Evolutionary conservation across 2,113 vertebrate species (phyloP), one percentile per base, ranked within the genome.

Genomic region (Malurus alboscapulatus): DNA sequence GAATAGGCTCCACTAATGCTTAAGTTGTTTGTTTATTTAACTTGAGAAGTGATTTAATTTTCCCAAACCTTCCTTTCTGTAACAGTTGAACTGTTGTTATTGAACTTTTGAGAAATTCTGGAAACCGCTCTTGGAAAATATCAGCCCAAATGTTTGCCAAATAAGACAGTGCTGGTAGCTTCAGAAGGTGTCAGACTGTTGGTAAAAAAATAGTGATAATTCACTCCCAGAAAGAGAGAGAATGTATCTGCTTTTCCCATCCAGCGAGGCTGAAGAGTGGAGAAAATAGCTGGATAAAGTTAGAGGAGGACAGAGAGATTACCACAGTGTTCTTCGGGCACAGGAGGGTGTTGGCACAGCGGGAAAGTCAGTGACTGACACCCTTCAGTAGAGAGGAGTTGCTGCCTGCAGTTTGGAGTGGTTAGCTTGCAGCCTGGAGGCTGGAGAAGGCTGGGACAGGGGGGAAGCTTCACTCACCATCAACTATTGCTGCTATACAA

Each of bases 1-100:
- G 85, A 94, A 57, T n/a, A 63, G 30, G 45, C 84, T 84, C 62
- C 71, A 82, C 57, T 83, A 69, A 51, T 59, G 32, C n/a, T 50
- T 38, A 24, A 87, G 44, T 47, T 90, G 58, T 90, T 95, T 88
- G 55, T 90, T 95, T 87, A 62, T 81, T 88, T 88, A 86, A 55
- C 34, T 55, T 45, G 40, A 80, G 59, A 73, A 69, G 42, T 62
- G 17, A 54, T 84, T 84, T 87, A n/a, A 25, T 92, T 94, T 94
- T 88, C n/a, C 65, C 55, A 61, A 53, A 72, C 32, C 13, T 93
- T 68, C 6, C 45, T 58, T 75, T 92, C 53, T 65, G 38, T 87
- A 83, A 57, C 57, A 63, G 73, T 59, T 86, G 30, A 87, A 78
- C 72, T 76, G 73, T 66, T 93, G 40, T 55, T 55, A 54, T 25